phyloP scores from a whole-genome alignment of 23 tunicate genomes.

The Trididemnum miniatum region DNA sequence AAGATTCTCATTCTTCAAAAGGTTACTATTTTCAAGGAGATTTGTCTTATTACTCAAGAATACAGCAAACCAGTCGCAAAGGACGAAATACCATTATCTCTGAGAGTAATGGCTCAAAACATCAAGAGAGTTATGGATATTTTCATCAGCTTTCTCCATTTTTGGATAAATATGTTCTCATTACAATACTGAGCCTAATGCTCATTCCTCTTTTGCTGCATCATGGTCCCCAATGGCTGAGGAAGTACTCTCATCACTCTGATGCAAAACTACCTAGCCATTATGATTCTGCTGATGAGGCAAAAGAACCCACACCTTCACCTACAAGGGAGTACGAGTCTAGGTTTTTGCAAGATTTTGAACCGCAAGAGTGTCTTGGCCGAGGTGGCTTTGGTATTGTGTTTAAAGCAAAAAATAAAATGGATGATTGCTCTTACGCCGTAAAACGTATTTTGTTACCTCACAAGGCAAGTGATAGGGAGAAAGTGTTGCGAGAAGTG shows the following conservation, averaged over 20 bases:
- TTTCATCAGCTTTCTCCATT: background rate
- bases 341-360: conserved; percentile 85
- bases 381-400: conserved; percentile 97
- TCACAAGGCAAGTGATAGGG: conserved; percentile 51
- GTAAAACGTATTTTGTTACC: conserved; percentile 88
- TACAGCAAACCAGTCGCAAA: conserved; percentile 14
- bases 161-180: background rate
- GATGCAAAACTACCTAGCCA: background rate
- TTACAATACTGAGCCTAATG: background rate
- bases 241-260: background rate
- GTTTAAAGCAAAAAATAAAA: conserved; percentile 78
- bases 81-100: conserved; percentile 2
- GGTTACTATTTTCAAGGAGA: conserved; percentile 71
- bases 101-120: background rate
- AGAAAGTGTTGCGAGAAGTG: conserved; percentile 87
- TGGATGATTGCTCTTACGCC: conserved; percentile 88
- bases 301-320: background rate
- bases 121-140: background rate
- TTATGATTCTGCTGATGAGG: background rate
- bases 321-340: conserved; percentile 49
- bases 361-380: conserved; percentile 75
- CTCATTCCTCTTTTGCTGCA: background rate
- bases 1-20: background rate
- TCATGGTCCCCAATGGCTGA: background rate
- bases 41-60: conserved; percentile 30